These are phyloP conservation scores for Pyrochroa serraticornis DNA, from an alignment of 2,888 invertebrate species.

Conservation along the genomic window DNA sequence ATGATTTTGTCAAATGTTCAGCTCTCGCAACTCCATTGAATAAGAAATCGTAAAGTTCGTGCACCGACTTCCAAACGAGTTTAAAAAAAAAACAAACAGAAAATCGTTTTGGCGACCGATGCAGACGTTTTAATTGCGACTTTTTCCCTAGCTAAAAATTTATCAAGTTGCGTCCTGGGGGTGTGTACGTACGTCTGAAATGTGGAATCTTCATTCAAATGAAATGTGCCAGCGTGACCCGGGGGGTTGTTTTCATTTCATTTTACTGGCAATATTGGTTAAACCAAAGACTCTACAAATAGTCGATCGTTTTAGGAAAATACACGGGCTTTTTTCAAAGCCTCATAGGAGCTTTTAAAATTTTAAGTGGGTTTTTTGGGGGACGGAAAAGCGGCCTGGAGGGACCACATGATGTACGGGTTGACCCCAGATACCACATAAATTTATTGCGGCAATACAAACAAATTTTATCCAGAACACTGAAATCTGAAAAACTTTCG, in stretches of 20 bases:
- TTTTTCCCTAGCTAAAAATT: conserved; percentile 12
- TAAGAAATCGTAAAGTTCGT: conserved; percentile 26
- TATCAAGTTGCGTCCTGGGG: conserved; percentile 19
- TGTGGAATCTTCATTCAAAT: conserved; percentile 34
- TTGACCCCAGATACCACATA: too few relatives aligned
- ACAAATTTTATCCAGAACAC: too few relatives aligned
- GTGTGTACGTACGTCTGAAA: conserved; percentile 21
- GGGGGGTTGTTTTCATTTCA: conserved; percentile 35
- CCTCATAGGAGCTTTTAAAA: too few relatives aligned
- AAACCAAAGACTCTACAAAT: conserved; percentile 21
- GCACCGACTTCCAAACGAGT: conserved; percentile 21
- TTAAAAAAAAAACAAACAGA: conserved; percentile 8
- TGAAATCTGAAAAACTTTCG: too few relatives aligned
- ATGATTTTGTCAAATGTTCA: conserved; percentile 39
- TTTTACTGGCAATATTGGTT: conserved; percentile 31
- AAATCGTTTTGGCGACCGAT: not conserved
- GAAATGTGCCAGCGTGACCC: conserved; percentile 31
- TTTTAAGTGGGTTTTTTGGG: too few relatives aligned
- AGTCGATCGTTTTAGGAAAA: conserved; percentile 10
- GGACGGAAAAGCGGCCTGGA: too few relatives aligned
- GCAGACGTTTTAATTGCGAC: conserved; percentile 1
- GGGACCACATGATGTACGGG: too few relatives aligned
- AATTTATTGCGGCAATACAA: too few relatives aligned
- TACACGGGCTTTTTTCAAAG: too few relatives aligned
- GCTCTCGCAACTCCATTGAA: conserved; percentile 23